Conservation (phyloP, 1,140 invertebrate genomes). For the Drosophila gunungcola region DNA sequence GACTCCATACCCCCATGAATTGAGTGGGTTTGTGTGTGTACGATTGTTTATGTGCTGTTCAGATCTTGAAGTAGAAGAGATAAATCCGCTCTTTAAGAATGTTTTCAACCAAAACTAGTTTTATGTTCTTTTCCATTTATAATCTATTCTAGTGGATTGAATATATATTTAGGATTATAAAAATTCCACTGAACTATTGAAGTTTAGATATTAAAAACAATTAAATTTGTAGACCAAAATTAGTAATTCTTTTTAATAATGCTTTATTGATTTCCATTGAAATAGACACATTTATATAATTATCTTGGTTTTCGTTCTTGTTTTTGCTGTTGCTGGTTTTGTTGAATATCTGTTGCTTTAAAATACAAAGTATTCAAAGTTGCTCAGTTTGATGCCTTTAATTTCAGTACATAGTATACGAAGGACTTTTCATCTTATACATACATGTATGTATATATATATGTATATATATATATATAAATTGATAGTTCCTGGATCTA, state of each 20-base stretch:
- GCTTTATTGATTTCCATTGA: slow-evolving; percentile 81
- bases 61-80: slow-evolving; percentile 13
- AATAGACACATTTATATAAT: slow-evolving; percentile 80
- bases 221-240: neutral
- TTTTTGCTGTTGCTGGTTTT: slow-evolving; percentile 41
- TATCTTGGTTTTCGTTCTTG: slow-evolving; percentile 53
- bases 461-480: slow-evolving; percentile 44
- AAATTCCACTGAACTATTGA: no score
- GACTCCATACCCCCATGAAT: neutral
- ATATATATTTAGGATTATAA: no score
- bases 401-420: slow-evolving; percentile 82
- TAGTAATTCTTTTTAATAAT: slow-evolving; percentile 40
- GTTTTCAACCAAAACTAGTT: slow-evolving; percentile 1
- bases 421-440: slow-evolving; percentile 78
- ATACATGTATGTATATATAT: slow-evolving; percentile 60
- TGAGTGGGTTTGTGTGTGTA: slow-evolving; percentile 3
- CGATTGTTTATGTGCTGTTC: neutral
- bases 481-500: slow-evolving; percentile 62
- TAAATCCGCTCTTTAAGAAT: neutral
- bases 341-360: slow-evolving; percentile 55
- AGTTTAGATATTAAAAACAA: no score
- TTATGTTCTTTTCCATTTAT: neutral
- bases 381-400: slow-evolving; percentile 67
- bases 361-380: slow-evolving; percentile 82
- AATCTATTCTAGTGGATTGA: no score